These are phyloP conservation scores for Lithosia quadra DNA, from an alignment of 2,888 invertebrate species.

Conservation along the genomic window DNA sequence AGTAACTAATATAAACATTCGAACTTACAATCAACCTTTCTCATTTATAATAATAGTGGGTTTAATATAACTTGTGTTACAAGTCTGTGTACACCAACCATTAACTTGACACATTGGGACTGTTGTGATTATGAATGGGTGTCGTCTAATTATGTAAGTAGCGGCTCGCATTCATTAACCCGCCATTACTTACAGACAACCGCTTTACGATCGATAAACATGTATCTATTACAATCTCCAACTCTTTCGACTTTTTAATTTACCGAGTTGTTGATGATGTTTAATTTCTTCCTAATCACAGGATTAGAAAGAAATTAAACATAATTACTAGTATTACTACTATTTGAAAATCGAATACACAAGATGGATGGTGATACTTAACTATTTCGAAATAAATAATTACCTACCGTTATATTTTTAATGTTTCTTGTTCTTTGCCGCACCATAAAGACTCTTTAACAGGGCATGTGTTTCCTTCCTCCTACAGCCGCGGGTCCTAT, in stretches of 20 bases:
- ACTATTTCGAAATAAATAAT: background rate
- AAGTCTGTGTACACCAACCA: constrained; percentile 27
- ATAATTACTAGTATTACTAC: constrained; percentile 1
- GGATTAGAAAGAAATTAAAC: constrained; percentile 6
- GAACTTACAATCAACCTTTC: too few relatives aligned
- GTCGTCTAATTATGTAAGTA: constrained; percentile 41
- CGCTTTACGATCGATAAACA: constrained; percentile 7
- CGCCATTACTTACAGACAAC: constrained; percentile 13
- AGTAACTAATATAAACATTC: too few relatives aligned
- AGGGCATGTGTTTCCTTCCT: too few relatives aligned
- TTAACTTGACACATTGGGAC: constrained; percentile 37
- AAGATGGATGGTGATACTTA: background rate
- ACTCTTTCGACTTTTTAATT: constrained; percentile 3
- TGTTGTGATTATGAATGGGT: constrained; percentile 41
- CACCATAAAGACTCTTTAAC: too few relatives aligned
- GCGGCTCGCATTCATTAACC: constrained; percentile 34
- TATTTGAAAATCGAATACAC: background rate
- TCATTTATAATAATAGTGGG: too few relatives aligned
- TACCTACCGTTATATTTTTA: background rate
- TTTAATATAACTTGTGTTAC: constrained; percentile 8
- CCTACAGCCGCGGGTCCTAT: too few relatives aligned
- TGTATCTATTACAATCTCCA: constrained; percentile 5
- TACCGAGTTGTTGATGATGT: too few relatives aligned
- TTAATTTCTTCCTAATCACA: too few relatives aligned
- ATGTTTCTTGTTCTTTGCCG: too few relatives aligned